Base-by-base conservation (phyloP, 1,140 invertebrate species). In the Pseudachorutes palmiensis region DNA sequence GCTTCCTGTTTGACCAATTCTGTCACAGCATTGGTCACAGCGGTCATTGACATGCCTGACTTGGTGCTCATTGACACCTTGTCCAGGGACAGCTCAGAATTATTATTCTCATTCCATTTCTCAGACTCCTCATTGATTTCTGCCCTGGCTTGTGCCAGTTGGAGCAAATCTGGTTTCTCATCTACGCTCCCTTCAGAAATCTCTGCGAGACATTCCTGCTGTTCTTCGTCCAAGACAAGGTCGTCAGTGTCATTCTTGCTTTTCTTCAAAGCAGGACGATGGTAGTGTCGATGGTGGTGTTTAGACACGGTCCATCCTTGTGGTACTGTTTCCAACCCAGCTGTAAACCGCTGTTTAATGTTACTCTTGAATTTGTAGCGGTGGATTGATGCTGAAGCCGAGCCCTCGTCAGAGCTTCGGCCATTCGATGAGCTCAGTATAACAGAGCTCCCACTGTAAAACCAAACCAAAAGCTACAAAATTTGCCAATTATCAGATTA, bases 361-460 rank as follows among this genome's bases (percentile, higher is more conserved):
- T 89, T 91, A 73, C 91, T 94, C 80, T 97, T 97, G 79, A 94
- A 95, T 80, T 97, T 95, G 80, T 95, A 95, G 16, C 58, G 82
- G n/a, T 32, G 14, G 81, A 30, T 80, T 75, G 66, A 76, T 82
- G 69, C 83, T 81, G 60, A 81, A 80, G 41, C 78, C 77, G 68
- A 36, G 77, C 41, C 81, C 80, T 72, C 79, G 45, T 73, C 72
- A 16, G 69, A 67, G 28, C 41, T 62, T 29, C 66, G 30, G 19
- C 64, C 36, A 57, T 58, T 71, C 30, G 66, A 70, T 31, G 62
- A 66, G 33, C 61, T 66, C 29, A 69, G 12, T 3, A 62, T 31
- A 16, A 65, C 66, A 24, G 70, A 67, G 0, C 67, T 69, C 2
- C 64, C 51, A 31, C 70, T 72, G 28, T 16, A 65, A 60, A 2